Evolutionary conservation across 1,140 invertebrate species (phyloP).

Genomic region (Cardiocondyla obscurior): DNA sequence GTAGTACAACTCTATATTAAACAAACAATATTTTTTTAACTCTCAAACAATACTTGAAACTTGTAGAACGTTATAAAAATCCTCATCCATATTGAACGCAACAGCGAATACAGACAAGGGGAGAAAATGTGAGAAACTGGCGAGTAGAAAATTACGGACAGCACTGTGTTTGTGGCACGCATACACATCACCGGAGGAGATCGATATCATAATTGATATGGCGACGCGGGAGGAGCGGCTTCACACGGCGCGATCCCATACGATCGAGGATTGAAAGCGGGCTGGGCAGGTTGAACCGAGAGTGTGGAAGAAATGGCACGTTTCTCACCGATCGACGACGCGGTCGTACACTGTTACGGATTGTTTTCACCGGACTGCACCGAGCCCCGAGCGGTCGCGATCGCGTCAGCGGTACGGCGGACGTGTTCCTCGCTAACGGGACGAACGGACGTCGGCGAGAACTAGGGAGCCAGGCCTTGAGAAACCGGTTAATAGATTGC

Average conservation of each 20-base stretch:
- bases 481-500: neutral
- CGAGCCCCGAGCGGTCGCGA: neutral
- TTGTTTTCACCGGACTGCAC: neutral
- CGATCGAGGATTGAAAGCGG: neutral
- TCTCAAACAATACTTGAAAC: no score
- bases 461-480: neutral
- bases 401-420: neutral
- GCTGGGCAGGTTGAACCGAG: no score
- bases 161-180: neutral
- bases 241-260: conserved; percentile 26
- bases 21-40: no score
- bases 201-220: conserved; percentile 65
- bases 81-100: no score
- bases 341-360: neutral
- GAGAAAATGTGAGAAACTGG: neutral
- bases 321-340: conserved; percentile 14
- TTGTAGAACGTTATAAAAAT: no score
- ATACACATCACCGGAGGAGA: neutral
- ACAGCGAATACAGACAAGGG: no score
- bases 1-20: no score
- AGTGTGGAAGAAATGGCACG: neutral
- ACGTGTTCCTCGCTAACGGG: neutral
- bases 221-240: conserved; percentile 57
- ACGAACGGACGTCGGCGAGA: neutral
- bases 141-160: no score